Evolutionary conservation across 2,113 vertebrate genomes (phyloP).

Genomic region (Microcebus tavaratra): DNA sequence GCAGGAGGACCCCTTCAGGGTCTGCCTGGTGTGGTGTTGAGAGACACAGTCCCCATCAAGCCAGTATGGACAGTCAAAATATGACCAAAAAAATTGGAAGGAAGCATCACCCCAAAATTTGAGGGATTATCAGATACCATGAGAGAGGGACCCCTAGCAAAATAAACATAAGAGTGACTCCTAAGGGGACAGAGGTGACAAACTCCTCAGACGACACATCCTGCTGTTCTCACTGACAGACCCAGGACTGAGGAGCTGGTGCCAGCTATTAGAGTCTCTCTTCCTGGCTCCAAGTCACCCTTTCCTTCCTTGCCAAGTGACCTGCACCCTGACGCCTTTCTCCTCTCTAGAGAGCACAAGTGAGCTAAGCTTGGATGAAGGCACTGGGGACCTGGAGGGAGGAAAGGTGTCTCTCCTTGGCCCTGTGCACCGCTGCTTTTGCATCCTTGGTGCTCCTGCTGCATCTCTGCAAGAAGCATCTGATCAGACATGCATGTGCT

Average conservation of each 20-base stretch:
- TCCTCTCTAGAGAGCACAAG: not conserved
- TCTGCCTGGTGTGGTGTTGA: not conserved
- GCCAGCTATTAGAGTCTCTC: no score
- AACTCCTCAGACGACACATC: not conserved
- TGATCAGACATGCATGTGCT: no score
- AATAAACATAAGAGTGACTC: not conserved
- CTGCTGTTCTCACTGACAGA: not conserved
- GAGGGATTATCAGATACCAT: not conserved
- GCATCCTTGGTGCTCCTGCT: not conserved
- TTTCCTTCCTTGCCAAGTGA: no score
- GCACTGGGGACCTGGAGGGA: not conserved
- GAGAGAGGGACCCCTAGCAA: not conserved
- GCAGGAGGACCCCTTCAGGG: not conserved
- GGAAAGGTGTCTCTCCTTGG: not conserved
- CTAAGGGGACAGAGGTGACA: not conserved
- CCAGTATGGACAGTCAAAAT: not conserved
- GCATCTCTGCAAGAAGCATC: not conserved
- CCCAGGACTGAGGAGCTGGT: not conserved
- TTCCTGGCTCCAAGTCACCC: not conserved
- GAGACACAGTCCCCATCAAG: not conserved
- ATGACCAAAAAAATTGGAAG: not conserved
- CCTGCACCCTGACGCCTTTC: no score
- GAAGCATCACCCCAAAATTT: not conserved
- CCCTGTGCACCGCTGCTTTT: no score
- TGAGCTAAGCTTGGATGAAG: not conserved